Conservation (phyloP, 2,113 vertebrate species). For the Oxyruncus cristatus region DNA sequence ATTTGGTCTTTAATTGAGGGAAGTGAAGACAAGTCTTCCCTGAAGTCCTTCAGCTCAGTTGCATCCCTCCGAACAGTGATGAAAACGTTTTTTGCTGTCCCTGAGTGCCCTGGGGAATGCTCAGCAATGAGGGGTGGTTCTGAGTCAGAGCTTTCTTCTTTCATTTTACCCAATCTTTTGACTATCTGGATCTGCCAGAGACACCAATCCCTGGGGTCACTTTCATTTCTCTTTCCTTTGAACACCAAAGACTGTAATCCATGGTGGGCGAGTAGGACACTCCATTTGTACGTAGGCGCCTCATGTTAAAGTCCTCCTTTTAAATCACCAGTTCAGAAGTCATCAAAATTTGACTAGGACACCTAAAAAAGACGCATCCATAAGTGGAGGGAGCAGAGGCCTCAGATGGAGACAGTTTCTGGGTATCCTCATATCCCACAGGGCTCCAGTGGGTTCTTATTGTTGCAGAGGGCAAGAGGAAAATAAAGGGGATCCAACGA, state of each 20-base stretch:
- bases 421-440: background rate
- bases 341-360: background rate
- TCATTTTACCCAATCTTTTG: background rate
- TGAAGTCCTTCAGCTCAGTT: background rate
- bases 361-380: background rate
- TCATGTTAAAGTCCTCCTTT: background rate
- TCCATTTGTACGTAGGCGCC: background rate
- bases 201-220: background rate
- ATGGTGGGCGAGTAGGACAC: background rate
- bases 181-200: background rate
- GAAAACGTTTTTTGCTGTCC: background rate
- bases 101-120: background rate
- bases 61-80: background rate
- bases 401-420: background rate
- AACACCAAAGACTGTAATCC: background rate
- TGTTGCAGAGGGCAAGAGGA: background rate
- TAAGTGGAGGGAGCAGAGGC: background rate
- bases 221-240: background rate
- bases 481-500: background rate
- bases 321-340: background rate
- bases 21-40: background rate
- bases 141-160: background rate
- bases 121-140: background rate
- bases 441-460: background rate
- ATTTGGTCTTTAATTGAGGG: background rate